phyloP scores from a whole-genome alignment of 2,113 vertebrate species.

The Sigmodon hispidus region DNA sequence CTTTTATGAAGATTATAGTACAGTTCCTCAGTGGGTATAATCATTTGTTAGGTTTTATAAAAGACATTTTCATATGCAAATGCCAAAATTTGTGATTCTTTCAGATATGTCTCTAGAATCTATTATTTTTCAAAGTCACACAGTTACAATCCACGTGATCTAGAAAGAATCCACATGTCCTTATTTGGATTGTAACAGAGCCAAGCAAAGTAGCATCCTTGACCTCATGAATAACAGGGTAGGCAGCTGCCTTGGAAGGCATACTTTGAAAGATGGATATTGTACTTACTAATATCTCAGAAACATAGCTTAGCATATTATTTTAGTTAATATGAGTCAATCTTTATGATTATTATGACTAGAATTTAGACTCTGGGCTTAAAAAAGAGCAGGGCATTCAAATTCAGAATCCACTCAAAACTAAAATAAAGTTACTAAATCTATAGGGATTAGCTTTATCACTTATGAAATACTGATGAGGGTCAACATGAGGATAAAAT shows the following conservation, averaged over 20 bases:
- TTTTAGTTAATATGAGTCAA: conserved; percentile 13
- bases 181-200: conserved; percentile 51
- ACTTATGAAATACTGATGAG: not conserved
- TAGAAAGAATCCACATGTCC: not conserved
- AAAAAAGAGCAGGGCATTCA: conserved; percentile 7
- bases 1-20: conserved; percentile 24
- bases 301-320: not conserved
- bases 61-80: conserved; percentile 69
- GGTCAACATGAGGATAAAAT: not conserved
- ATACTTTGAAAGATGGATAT: not conserved
- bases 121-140: conserved; percentile 62
- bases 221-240: not conserved
- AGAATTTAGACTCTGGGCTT: not conserved
- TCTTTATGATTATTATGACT: not conserved
- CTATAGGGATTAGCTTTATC: not conserved
- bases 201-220: not conserved
- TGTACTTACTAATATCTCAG: not conserved
- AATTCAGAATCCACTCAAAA: not conserved
- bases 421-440: not conserved
- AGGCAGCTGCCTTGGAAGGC: not conserved
- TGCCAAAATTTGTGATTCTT: conserved; percentile 56
- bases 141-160: conserved; percentile 48
- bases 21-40: conserved; percentile 40
- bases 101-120: conserved; percentile 44
- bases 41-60: conserved; percentile 28